Conservation (phyloP, 2,797 vertebrate species). For the Paratrypauchen microcephalus region DNA sequence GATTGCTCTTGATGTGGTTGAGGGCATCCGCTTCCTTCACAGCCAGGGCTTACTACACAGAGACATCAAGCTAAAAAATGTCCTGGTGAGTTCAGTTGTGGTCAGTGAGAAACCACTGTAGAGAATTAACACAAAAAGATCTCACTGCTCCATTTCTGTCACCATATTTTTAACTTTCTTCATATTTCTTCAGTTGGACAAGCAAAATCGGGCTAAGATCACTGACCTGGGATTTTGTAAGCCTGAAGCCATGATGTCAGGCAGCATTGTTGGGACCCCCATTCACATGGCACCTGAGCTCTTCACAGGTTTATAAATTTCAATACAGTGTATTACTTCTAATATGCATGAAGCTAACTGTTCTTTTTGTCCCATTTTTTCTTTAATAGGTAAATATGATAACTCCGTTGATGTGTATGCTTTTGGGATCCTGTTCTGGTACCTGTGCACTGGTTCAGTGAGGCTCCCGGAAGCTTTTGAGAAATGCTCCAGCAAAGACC, state of each 20-base stretch:
- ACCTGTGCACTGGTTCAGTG: conserved; percentile 93
- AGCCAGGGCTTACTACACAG: conserved; percentile 94
- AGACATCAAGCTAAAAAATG: conserved; percentile 98
- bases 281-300: conserved; percentile 99
- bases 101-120: not conserved
- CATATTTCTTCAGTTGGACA: conserved; percentile 84
- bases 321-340: not conserved
- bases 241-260: conserved; percentile 99
- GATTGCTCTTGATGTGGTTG: conserved; percentile 95
- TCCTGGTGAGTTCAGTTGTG: conserved; percentile 82
- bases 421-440: conserved; percentile 99
- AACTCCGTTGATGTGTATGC: conserved; percentile 98
- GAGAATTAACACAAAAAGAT: not conserved
- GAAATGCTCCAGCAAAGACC: conserved; percentile 97
- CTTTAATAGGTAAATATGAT: conserved; percentile 90
- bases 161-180: not conserved
- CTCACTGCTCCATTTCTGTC: not conserved
- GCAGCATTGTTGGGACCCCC: conserved; percentile 97
- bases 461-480: conserved; percentile 97
- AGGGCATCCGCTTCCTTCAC: conserved; percentile 96
- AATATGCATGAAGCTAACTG: not conserved
- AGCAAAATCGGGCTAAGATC: conserved; percentile 95
- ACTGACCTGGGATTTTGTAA: conserved; percentile 98
- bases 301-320: conserved; percentile 85
- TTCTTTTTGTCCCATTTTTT: conserved; percentile 4